Conservation (phyloP, 2,888 invertebrate genomes). For the Acleris sparsana region DNA sequence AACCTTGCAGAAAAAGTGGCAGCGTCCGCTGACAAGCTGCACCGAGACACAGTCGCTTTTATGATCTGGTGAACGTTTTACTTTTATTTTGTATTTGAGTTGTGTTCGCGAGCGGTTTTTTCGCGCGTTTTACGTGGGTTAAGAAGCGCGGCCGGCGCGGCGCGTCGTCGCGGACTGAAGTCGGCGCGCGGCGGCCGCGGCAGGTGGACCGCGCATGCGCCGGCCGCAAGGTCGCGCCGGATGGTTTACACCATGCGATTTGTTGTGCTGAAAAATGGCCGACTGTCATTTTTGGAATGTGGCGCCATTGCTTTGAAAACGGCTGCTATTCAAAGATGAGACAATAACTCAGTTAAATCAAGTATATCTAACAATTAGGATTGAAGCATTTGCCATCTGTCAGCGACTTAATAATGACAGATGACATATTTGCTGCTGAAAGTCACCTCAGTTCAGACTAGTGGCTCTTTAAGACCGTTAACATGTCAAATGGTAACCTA, state of each 20-base stretch:
- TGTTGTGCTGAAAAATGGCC: slow-evolving; percentile 17
- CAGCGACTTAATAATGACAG: too few species aligned
- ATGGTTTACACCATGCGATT: slow-evolving; percentile 18
- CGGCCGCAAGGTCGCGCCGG: slow-evolving; percentile 65
- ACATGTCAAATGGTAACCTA: too few species aligned
- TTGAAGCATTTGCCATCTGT: too few species aligned
- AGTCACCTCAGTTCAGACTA: too few species aligned
- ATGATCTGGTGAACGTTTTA: not conserved
- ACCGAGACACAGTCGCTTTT: not conserved
- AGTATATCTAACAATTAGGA: too few species aligned
- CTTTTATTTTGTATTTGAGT: slow-evolving; percentile 15
- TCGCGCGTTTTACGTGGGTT: slow-evolving; percentile 16
- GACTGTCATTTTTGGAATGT: slow-evolving; percentile 11
- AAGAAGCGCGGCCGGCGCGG: slow-evolving; percentile 44
- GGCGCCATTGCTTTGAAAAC: slow-evolving; percentile 1
- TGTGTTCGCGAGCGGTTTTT: slow-evolving; percentile 29
- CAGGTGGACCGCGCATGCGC: slow-evolving; percentile 64
- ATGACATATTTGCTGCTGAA: too few species aligned
- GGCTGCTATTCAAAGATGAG: too few species aligned
- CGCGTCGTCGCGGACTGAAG: slow-evolving; percentile 65
- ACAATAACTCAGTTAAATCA: too few species aligned
- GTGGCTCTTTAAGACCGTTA: too few species aligned
- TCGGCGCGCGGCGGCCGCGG: slow-evolving; percentile 40
- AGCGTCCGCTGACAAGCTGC: not conserved
- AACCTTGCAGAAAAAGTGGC: slow-evolving; percentile 47